Base-by-base conservation (phyloP, 2,888 invertebrate species). In the Drosophila basisetae region DNA sequence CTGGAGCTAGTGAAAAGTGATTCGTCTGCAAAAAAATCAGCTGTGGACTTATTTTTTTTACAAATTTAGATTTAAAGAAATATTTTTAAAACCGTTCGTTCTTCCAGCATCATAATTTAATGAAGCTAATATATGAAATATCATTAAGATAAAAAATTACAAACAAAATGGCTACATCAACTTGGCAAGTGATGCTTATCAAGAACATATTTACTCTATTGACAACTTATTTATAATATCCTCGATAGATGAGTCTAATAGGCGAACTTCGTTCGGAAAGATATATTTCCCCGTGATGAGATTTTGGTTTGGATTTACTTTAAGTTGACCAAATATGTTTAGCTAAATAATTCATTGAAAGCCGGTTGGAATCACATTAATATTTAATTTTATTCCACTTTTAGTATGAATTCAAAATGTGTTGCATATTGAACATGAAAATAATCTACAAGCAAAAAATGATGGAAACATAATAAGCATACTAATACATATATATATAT, bases 391-490 rank as follows among this genome's bases (percentile, higher is more conserved):
- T 71, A 53, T 76, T 76, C 41, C 66, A 55, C n/a, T 71, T 64
- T 53, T 71, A 61, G 76, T 62, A 71, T 67, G 64, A 76, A 72
- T 76, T 64, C 52, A 58, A 67, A 68, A 47, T 55, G 28, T 52
- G 37, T 64, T 3, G 71, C 55, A 60, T 61, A 64, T 70, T 65
- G 64, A 84, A 80, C 74, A 60, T 41, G 74, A 79, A 68, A 73
- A 73, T 65, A 50, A 41, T 37, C 73, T 84, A 84, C 83, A 72
- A 84, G 83, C 83, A 75, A 78, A 71, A 72, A 52, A 64, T 69
- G 31, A 69, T 81, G 81, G 58, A 81, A 78, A 81, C 59, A 49
- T 75, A 73, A 63, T 52, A 72, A 63, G 76, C 79, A 80, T 55
- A 53, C 65, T 52, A 56, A 4, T 56, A 16, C 39, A 39, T 28